Evolutionary conservation across 1,140 invertebrate species (phyloP), one percentile per base, ranked within the genome.

Genomic region (Euborellia annulipes): DNA sequence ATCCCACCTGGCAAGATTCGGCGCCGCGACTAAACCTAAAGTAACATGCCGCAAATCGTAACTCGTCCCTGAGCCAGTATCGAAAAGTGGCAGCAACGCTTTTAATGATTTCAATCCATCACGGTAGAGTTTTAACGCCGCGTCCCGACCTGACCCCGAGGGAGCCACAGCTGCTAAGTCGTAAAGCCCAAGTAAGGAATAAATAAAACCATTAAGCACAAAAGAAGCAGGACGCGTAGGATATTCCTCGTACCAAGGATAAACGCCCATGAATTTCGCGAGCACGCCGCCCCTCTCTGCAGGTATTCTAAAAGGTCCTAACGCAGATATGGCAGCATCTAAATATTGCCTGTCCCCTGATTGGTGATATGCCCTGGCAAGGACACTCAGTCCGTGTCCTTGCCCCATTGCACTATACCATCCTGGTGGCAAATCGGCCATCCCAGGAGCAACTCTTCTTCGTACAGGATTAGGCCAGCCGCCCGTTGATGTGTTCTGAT

Each of bases 171-270:
- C 76, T 53, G 79, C 77, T 20, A 96, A 65, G 69, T 98, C 94
- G 60, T 97, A 96, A 0, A 98, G 70, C 2, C 95, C 95, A 45
- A 98, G 75, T 1, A 99, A 70, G 0, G 94, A 91, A 66, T 96
- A 98, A 54, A 99, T 95, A 64, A 99, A 98, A 21, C 95, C 95
- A 66, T 99, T 98, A 2, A 99, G 75, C 7, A 98, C 93, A 66
- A 94, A 97, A 2, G 87, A 87, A 3, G 88, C 74, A 0, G 94
- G 94, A 27, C 75, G 80, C 0, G 95, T 98, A 3, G 95, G 95
- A 64, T 98, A 99, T 59, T 99, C 95, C 64, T 99, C 95, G 60
- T 94, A 98, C 88, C 88, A 92, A 14, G 68, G 62, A 56, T 83
- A 86, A 58, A 82, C 78, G 52, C 81, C 79, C 59, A 90, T 69